Evolutionary conservation across 1,140 invertebrate genomes (phyloP).

Genomic region (Panulirus ornatus): DNA sequence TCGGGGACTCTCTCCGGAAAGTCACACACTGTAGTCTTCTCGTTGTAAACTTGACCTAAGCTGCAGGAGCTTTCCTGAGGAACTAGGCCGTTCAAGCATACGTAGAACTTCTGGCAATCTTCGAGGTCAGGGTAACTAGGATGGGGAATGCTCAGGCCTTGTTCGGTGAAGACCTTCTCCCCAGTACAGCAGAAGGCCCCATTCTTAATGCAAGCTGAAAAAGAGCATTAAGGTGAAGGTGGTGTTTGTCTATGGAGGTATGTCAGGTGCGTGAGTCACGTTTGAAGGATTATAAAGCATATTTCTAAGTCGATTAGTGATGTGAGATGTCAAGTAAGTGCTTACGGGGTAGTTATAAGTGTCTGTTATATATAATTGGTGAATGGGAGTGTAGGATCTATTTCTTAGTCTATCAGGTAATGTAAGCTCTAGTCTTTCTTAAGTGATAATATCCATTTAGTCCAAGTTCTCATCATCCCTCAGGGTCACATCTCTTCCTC

Average conservation of each 20-base stretch:
- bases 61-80: conserved; percentile 91
- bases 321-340: too few species aligned
- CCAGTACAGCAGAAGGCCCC: conserved; percentile 90
- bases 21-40: conserved; percentile 88
- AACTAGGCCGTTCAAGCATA: conserved; percentile 91
- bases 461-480: too few species aligned
- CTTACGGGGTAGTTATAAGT: not conserved
- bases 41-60: conserved; percentile 91
- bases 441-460: too few species aligned
- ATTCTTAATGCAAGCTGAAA: conserved; percentile 81
- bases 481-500: not conserved
- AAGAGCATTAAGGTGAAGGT: not conserved
- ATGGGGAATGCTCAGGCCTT: conserved; percentile 87
- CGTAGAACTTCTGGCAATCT: conserved; percentile 93
- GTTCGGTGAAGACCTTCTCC: conserved; percentile 80
- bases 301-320: not conserved
- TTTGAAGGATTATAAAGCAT: not conserved
- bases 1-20: conserved; percentile 91
- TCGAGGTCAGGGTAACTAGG: conserved; percentile 91
- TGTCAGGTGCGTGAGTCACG: not conserved
- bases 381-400: not conserved
- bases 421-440: too few species aligned
- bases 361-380: not conserved
- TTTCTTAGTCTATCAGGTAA: not conserved
- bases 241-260: too few species aligned